These are phyloP conservation scores for Galeopterus variegatus DNA, from an alignment of 2,113 vertebrate species.

Conservation along the genomic window DNA sequence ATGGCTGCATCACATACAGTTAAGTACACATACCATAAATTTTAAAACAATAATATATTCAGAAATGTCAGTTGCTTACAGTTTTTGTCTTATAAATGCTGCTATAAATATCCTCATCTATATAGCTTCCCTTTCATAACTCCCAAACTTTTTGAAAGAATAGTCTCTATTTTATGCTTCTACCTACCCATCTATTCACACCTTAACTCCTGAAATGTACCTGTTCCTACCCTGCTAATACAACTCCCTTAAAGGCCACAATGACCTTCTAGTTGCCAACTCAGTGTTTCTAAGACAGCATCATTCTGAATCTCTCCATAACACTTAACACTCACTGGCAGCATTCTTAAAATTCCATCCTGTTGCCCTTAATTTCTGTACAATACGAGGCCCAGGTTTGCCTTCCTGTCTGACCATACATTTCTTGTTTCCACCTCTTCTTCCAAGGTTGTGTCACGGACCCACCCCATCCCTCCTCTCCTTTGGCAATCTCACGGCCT, in stretches of 20 bases:
- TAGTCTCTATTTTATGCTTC: not conserved
- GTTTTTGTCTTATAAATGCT: conserved; percentile 34
- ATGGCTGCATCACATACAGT: not conserved
- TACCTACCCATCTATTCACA: not conserved
- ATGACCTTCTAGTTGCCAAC: not conserved
- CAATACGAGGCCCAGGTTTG: not conserved
- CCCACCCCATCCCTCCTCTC: not conserved
- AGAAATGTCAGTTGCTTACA: conserved; percentile 12
- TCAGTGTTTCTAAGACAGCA: not conserved
- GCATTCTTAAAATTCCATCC: not conserved
- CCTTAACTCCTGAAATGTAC: not conserved
- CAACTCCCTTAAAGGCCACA: conserved; percentile 1
- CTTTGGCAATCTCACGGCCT: not conserved
- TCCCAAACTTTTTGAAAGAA: not conserved
- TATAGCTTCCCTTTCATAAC: not conserved
- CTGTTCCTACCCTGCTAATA: not conserved
- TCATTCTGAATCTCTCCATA: not conserved
- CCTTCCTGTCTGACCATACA: not conserved
- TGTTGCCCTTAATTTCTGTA: not conserved
- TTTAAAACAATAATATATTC: conserved; percentile 41
- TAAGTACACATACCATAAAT: not conserved
- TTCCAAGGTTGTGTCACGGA: not conserved
- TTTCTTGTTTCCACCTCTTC: not conserved
- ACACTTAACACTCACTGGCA: not conserved
- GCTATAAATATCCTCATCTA: conserved; percentile 15